Percentiles rank a stretch among this genome's conserved stretches.
Conservation (phyloP, 2,888 invertebrate species). For the Tromatobia lineatoria region DNA sequence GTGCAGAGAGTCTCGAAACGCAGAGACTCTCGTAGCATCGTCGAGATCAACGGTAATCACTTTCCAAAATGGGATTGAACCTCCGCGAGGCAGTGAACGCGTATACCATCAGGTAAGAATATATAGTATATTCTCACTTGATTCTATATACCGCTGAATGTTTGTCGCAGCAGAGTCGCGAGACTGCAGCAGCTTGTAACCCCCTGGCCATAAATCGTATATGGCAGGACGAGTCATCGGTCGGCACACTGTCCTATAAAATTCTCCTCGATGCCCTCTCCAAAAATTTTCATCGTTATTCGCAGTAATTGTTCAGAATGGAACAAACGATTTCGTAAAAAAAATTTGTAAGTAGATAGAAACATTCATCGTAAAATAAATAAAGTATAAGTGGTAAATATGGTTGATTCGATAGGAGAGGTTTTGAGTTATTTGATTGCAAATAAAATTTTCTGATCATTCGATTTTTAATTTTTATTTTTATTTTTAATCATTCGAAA, state of each 20-base stretch:
- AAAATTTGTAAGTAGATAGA: not conserved
- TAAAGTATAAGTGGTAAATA: no score
- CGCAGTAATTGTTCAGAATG: not conserved
- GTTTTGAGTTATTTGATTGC: no score
- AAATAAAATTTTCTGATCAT: no score
- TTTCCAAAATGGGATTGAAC: conserved; percentile 71
- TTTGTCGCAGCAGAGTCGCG: conserved; percentile 2
- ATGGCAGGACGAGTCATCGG: conserved; percentile 71
- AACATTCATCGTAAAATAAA: no score
- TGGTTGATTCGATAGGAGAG: no score
- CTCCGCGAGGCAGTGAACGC: conserved; percentile 29
- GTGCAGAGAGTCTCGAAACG: conserved; percentile 21
- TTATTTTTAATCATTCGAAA: no score
- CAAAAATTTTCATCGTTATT: not conserved
- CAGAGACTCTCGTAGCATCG: conserved; percentile 1
- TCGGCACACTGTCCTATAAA: conserved; percentile 72
- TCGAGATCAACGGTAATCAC: conserved; percentile 69
- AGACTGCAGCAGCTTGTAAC: conserved; percentile 54
- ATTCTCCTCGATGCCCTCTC: conserved; percentile 51
- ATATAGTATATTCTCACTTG: conserved; percentile 25
- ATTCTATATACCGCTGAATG: conserved; percentile 32
- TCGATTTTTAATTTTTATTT: no score
- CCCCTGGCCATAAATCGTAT: conserved; percentile 71
- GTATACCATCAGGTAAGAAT: conserved; percentile 38
- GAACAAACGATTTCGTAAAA: not conserved